These are phyloP conservation scores for Dendronephthya gigantea DNA, from an alignment of 64 coral and sea anemone genomes.

Conservation along the genomic window DNA sequence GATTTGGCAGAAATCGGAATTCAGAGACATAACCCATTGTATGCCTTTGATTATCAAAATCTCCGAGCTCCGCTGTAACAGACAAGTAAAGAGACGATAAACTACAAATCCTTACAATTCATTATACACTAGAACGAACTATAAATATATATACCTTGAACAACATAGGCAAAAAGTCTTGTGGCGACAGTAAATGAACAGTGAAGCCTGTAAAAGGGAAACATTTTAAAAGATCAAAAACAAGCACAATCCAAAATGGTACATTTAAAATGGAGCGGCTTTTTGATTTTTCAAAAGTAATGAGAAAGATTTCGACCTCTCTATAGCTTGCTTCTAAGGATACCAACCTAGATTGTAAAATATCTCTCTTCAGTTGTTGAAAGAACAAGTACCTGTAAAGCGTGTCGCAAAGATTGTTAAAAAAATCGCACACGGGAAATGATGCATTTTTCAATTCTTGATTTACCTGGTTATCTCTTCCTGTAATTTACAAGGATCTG, in stretches of 20 bases:
- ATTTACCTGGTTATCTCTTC: conserved; percentile 85
- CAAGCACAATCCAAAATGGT: not conserved
- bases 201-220: conserved; percentile 37
- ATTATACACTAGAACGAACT: not conserved
- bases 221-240: not conserved
- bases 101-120: not conserved
- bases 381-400: conserved; percentile 66
- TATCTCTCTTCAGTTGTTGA: conserved; percentile 85
- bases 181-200: conserved; percentile 68
- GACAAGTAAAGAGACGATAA: conserved; percentile 9
- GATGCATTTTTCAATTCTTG: no score
- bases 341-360: conserved; percentile 79
- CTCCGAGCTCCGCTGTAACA: conserved; percentile 79
- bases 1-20: conserved; percentile 84
- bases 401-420: not conserved
- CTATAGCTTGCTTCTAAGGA: no score
- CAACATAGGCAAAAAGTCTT: conserved; percentile 64
- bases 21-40: conserved; percentile 78
- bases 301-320: no score
- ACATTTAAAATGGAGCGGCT: not conserved
- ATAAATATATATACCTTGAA: conserved; percentile 52
- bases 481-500: conserved; percentile 78
- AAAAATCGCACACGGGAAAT: not conserved
- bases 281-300: not conserved
- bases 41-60: conserved; percentile 53